Conservation (phyloP, 2,797 vertebrate genomes). For the Gadopsis marmoratus region DNA sequence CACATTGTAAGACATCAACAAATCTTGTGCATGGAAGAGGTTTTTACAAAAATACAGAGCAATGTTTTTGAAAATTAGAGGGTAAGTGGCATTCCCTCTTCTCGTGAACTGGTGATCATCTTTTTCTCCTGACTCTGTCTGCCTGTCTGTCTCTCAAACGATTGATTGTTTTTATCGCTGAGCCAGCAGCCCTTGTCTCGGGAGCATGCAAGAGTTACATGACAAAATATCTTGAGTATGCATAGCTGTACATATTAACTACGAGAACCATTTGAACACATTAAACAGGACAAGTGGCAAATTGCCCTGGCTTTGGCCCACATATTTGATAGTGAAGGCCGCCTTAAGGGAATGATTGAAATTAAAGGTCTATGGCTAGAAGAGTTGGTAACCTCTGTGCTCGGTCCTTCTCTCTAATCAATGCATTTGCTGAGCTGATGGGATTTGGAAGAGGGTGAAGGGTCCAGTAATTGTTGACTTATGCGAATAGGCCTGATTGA, state of each 20-base stretch:
- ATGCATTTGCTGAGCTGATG: constrained; percentile 80
- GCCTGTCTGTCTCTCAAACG: constrained; percentile 60
- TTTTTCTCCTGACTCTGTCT: constrained; percentile 24
- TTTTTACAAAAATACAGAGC: constrained; percentile 16
- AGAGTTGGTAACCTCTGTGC: constrained; percentile 63
- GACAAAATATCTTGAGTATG: constrained; percentile 71
- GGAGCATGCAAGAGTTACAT: constrained; percentile 69
- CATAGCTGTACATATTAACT: constrained; percentile 59
- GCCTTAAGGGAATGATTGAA: constrained; percentile 32
- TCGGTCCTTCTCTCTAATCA: constrained; percentile 67
- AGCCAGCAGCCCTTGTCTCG: constrained; percentile 69
- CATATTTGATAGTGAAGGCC: constrained; percentile 27
- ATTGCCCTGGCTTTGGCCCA: constrained; percentile 11
- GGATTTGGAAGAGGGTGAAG: constrained; percentile 80
- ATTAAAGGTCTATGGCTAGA: constrained; percentile 39
- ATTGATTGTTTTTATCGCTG: constrained; percentile 84
- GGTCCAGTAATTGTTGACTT: constrained; percentile 86
- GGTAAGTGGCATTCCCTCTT: constrained; percentile 21
- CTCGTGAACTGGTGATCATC: constrained; percentile 34
- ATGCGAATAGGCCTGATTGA: constrained; percentile 80
- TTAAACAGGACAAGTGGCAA: constrained; percentile 45
- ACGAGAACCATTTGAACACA: constrained; percentile 34
- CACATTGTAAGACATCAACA: constrained; percentile 31
- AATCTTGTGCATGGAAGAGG: not conserved
- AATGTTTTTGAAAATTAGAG: constrained; percentile 30